Evolutionary conservation across 2,888 invertebrate genomes (phyloP).

Genomic region (Eupithecia inturbata): DNA sequence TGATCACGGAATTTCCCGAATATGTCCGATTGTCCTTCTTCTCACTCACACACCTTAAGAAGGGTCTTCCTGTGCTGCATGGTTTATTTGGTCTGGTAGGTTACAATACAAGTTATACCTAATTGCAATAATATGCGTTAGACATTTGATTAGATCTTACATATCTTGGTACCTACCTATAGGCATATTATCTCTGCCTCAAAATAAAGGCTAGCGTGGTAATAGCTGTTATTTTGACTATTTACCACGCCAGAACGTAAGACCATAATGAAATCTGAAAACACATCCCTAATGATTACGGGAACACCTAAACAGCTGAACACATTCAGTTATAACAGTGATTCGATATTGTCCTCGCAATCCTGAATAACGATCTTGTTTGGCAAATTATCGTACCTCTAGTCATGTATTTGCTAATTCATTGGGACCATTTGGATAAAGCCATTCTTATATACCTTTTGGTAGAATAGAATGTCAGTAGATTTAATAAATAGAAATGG

Average conservation of each 20-base stretch:
- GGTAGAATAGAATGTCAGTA: neutral
- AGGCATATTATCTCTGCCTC: no score
- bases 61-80: no score
- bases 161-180: no score
- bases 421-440: neutral
- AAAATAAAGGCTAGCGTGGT: neutral
- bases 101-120: no score
- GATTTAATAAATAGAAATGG: neutral
- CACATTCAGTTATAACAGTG: constrained; percentile 8
- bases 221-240: neutral
- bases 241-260: neutral
- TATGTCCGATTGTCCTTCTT: constrained; percentile 10
- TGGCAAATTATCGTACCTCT: constrained; percentile 14
- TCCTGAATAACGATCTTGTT: constrained; percentile 17
- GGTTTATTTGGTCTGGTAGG: no score
- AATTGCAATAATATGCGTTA: no score
- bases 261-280: neutral
- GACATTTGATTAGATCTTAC: neutral
- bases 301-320: neutral
- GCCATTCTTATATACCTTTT: neutral
- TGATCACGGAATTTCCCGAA: constrained; percentile 26
- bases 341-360: constrained; percentile 4
- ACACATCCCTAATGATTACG: neutral
- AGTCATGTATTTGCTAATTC: neutral
- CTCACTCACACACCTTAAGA: no score